These are phyloP conservation scores for Hedychridium roseum DNA, from an alignment of 2,888 invertebrate species.

Conservation along the genomic window DNA sequence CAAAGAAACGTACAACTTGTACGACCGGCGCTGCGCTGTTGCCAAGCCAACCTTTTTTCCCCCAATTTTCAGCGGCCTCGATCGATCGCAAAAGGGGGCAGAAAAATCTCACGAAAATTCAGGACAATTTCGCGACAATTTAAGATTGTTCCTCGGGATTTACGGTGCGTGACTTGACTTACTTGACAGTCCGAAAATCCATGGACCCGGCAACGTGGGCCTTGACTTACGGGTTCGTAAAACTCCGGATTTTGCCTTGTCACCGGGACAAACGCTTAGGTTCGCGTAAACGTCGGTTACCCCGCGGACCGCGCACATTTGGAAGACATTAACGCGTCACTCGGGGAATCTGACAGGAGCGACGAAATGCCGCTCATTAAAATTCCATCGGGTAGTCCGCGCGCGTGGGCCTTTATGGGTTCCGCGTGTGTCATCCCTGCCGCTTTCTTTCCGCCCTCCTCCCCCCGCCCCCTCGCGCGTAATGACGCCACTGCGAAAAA, in stretches of 20 bases:
- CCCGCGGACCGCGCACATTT: conserved; percentile 41
- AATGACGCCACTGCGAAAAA: conserved; percentile 26
- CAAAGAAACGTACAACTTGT: too few relatives aligned
- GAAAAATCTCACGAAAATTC: too few relatives aligned
- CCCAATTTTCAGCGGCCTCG: too few relatives aligned
- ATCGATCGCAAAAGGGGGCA: too few relatives aligned
- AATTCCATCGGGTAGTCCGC: conserved; percentile 49
- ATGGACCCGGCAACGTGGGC: too few relatives aligned
- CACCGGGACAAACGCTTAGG: neutral
- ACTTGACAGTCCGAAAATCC: too few relatives aligned
- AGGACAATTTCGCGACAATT: too few relatives aligned
- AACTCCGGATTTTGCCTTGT: neutral
- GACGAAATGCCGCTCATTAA: conserved; percentile 55
- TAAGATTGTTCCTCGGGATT: too few relatives aligned
- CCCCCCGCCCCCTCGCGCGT: conserved; percentile 19
- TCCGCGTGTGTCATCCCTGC: conserved; percentile 39
- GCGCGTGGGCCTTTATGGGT: conserved; percentile 39
- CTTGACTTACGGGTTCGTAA: too few relatives aligned
- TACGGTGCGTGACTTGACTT: too few relatives aligned
- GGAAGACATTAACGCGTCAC: conserved; percentile 53
- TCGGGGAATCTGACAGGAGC: conserved; percentile 45
- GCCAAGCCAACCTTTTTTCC: too few relatives aligned
- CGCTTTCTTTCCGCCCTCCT: conserved; percentile 26
- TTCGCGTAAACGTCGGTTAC: neutral
- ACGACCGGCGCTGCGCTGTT: too few relatives aligned